Evolutionary conservation across 2,113 vertebrate genomes (phyloP).

Genomic region (Varanus komodoensis): DNA sequence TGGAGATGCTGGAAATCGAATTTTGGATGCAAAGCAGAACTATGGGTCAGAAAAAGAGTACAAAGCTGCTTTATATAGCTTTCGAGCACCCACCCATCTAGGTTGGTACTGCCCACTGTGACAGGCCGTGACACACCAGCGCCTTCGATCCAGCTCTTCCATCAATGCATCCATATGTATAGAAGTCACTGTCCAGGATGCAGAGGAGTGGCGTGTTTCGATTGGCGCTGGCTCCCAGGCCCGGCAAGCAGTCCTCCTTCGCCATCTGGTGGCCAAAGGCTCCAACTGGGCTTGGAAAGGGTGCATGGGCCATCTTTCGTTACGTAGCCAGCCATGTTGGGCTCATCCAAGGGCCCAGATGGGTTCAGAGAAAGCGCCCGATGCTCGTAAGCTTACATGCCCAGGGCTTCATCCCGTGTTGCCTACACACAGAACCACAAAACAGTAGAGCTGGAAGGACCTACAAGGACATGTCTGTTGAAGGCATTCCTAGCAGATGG

Average conservation of each 20-base stretch:
- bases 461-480: too few relatives aligned
- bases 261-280: slow-evolving; percentile 13
- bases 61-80: neutral
- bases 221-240: neutral
- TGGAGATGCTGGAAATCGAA: neutral
- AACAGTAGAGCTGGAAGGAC: too few relatives aligned
- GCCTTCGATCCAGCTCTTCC: neutral
- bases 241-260: neutral
- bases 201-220: neutral
- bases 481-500: too few relatives aligned
- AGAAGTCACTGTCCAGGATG: neutral
- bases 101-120: too few relatives aligned
- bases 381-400: neutral
- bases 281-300: neutral
- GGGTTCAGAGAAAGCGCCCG: neutral
- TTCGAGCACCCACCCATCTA: neutral
- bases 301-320: neutral
- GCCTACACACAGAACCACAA: neutral
- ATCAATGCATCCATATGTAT: too few relatives aligned
- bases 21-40: neutral
- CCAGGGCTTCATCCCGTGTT: neutral
- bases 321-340: neutral
- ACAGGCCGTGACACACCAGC: neutral
- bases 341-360: neutral
- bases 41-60: too few relatives aligned